These are phyloP conservation scores for Eilema caniola DNA, from an alignment of 2,888 invertebrate genomes.

Conservation along the genomic window DNA sequence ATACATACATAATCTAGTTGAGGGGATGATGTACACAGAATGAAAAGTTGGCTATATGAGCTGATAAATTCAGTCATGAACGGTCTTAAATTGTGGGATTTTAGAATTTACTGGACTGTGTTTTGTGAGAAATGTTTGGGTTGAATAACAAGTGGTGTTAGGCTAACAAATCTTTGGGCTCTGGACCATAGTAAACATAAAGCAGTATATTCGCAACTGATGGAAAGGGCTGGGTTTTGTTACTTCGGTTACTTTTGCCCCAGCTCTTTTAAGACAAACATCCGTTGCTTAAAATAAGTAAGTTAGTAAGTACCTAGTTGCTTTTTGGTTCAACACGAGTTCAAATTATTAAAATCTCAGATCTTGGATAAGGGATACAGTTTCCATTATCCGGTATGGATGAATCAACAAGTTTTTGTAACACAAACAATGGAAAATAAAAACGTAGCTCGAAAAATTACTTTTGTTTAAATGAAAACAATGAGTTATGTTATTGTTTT, in stretches of 20 bases:
- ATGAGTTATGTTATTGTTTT: background rate
- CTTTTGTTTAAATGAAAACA: conserved; percentile 1
- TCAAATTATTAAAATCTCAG: background rate
- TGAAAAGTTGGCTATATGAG: background rate
- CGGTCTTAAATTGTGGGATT: conserved; percentile 8
- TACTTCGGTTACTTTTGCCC: background rate
- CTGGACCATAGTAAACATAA: background rate
- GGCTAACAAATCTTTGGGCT: background rate
- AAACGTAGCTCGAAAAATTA: background rate
- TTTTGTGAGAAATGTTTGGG: conserved; percentile 5
- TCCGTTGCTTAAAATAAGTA: background rate
- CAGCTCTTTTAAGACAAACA: background rate
- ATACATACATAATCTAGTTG: background rate
- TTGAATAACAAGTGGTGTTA: background rate
- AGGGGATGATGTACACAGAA: background rate
- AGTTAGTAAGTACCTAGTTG: no score
- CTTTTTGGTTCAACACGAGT: background rate
- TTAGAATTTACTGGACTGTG: conserved; percentile 1
- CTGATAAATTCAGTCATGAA: background rate
- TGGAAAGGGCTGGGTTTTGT: background rate
- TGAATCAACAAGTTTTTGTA: conserved; percentile 2
- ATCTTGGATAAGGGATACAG: background rate
- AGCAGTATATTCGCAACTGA: background rate
- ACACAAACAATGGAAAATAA: conserved; percentile 1
- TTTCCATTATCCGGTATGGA: background rate